phyloP scores from a whole-genome alignment of 2,797 vertebrate genomes.

The Synaphobranchus kaupii region DNA sequence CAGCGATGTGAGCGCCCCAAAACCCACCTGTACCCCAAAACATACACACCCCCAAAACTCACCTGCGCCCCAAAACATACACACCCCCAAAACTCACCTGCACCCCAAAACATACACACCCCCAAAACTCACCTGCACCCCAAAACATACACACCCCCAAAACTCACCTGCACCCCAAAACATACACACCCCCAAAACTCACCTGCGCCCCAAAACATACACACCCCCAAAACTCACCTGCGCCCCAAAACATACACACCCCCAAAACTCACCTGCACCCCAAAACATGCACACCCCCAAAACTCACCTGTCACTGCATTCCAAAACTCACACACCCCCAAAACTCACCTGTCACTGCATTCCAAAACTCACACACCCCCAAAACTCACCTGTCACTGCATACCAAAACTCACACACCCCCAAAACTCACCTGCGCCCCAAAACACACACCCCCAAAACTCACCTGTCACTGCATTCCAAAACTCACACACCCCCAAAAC shows the following conservation, averaged over 20 bases:
- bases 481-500: no score
- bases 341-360: no score
- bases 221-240: neutral
- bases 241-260: neutral
- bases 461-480: no score
- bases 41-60: neutral
- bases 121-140: constrained; percentile 8
- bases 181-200: neutral
- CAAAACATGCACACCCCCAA: no score
- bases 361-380: neutral
- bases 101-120: neutral
- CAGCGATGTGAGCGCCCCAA: constrained; percentile 68
- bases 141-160: no score
- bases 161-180: neutral
- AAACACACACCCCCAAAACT: no score
- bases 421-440: neutral
- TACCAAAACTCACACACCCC: neutral
- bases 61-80: neutral
- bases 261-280: neutral
- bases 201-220: neutral
- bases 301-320: neutral
- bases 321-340: neutral
- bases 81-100: neutral
- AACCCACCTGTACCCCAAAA: neutral
- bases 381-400: neutral